Percentiles rank a stretch among this genome's conserved stretches.
Evolutionary conservation across 2,888 invertebrate genomes (phyloP).

Genomic region (Orthonychiurus folsomi): DNA sequence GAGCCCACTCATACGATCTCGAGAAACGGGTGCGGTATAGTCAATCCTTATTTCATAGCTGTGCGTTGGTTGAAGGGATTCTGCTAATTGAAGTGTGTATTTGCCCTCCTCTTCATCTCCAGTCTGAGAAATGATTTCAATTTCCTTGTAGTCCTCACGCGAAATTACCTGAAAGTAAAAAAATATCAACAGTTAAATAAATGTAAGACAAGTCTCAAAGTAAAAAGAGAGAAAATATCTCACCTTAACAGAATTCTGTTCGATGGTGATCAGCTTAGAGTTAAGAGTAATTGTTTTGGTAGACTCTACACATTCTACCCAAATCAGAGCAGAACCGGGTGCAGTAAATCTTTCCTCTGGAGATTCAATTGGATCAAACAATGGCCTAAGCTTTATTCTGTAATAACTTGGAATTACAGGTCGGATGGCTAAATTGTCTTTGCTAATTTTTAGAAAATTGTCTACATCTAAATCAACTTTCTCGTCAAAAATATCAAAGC

Average conservation of each 20-base stretch:
- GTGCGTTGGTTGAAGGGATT: slow-evolving; percentile 23
- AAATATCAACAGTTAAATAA: not conserved
- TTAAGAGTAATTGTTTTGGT: not conserved
- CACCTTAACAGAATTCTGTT: not conserved
- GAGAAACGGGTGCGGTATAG: slow-evolving; percentile 25
- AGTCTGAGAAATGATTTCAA: slow-evolving; percentile 2
- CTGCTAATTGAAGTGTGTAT: slow-evolving; percentile 23
- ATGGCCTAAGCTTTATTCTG: slow-evolving; percentile 16
- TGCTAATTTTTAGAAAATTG: too few species aligned
- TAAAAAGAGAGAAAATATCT: too few species aligned
- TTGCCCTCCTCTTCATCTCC: slow-evolving; percentile 14
- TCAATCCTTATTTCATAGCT: slow-evolving; percentile 29
- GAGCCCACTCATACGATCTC: slow-evolving; percentile 28
- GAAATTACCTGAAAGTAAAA: not conserved
- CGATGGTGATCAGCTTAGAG: not conserved
- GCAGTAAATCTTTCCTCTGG: slow-evolving; percentile 3
- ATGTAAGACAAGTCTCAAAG: not conserved
- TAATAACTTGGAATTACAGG: slow-evolving; percentile 23
- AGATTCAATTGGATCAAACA: slow-evolving; percentile 19
- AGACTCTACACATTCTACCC: not conserved
- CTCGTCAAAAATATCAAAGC: too few species aligned
- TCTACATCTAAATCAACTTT: too few species aligned
- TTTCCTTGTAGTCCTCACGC: not conserved
- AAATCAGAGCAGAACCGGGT: not conserved
- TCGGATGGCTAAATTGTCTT: too few species aligned